These are phyloP conservation scores for Drosophila atripex DNA, from an alignment of 2,888 invertebrate species.

Conservation along the genomic window DNA sequence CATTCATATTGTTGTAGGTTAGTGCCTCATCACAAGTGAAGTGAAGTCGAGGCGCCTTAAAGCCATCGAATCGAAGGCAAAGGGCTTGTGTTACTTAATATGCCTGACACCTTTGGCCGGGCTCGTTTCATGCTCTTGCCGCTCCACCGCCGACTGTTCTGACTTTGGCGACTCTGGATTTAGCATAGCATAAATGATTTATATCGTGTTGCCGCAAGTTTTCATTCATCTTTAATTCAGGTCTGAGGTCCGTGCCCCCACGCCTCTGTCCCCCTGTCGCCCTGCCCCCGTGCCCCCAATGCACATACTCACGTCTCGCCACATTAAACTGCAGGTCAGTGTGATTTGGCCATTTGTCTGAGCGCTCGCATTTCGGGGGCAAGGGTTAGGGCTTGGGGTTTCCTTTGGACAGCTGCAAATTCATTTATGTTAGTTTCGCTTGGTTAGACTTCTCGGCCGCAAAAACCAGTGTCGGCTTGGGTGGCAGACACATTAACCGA, in stretches of 20 bases:
- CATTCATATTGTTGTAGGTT: conserved; percentile 72
- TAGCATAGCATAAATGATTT: conserved; percentile 73
- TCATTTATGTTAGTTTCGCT: conserved; percentile 77
- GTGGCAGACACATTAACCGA: conserved; percentile 64
- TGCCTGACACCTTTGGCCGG: conserved; percentile 66
- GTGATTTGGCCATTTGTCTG: conserved; percentile 68
- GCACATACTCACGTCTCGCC: conserved; percentile 40
- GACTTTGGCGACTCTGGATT: conserved; percentile 42
- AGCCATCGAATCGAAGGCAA: conserved; percentile 39
- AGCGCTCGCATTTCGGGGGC: conserved; percentile 54
- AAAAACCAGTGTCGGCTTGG: conserved; percentile 44
- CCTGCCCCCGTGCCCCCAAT: neutral
- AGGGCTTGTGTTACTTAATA: conserved; percentile 63
- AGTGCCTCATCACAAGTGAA: conserved; percentile 53
- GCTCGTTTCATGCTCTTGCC: conserved; percentile 29
- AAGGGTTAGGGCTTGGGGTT: neutral
- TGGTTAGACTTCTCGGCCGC: conserved; percentile 67
- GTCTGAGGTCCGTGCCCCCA: conserved; percentile 6
- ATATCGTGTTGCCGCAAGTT: conserved; percentile 68
- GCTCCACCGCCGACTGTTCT: neutral
- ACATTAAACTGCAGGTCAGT: conserved; percentile 66
- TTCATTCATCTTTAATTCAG: conserved; percentile 67
- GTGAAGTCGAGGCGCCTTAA: conserved; percentile 43
- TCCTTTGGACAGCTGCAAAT: conserved; percentile 71
- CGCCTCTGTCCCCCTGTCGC: neutral